These are phyloP conservation scores for Coenobita brevimanus DNA, from an alignment of 1,140 invertebrate genomes.

Conservation along the genomic window DNA sequence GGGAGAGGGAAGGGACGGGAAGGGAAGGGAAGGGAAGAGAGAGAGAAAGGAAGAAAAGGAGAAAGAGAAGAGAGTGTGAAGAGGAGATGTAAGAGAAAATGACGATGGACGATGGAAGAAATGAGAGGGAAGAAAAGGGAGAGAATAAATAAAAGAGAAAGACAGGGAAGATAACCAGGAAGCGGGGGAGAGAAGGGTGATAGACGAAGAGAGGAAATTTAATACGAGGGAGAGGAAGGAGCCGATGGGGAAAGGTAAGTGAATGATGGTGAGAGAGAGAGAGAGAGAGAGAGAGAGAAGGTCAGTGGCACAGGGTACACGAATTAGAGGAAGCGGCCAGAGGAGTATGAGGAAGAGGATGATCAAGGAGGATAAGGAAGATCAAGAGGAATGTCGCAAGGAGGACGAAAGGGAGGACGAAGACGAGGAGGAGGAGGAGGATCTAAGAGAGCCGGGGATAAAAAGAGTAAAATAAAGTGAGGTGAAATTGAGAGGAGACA, in stretches of 20 bases:
- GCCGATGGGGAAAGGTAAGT: constrained; percentile 2
- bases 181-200: neutral
- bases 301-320: neutral
- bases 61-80: neutral
- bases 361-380: neutral
- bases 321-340: neutral
- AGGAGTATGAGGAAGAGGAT: neutral
- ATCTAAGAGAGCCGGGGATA: neutral
- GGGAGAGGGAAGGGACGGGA: neutral
- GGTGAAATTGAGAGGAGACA: neutral
- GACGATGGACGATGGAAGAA: neutral
- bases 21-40: neutral
- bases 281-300: neutral
- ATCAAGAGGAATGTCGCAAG: no score
- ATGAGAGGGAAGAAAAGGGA: constrained; percentile 2
- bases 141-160: neutral
- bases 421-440: neutral
- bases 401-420: neutral
- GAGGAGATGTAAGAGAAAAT: neutral
- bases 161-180: no score
- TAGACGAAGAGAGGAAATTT: neutral
- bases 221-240: neutral
- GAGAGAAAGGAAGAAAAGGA: neutral
- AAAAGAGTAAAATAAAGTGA: neutral
- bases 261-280: constrained; percentile 18